Conservation (phyloP, 2,888 invertebrate species). For the Heliconius sara region DNA sequence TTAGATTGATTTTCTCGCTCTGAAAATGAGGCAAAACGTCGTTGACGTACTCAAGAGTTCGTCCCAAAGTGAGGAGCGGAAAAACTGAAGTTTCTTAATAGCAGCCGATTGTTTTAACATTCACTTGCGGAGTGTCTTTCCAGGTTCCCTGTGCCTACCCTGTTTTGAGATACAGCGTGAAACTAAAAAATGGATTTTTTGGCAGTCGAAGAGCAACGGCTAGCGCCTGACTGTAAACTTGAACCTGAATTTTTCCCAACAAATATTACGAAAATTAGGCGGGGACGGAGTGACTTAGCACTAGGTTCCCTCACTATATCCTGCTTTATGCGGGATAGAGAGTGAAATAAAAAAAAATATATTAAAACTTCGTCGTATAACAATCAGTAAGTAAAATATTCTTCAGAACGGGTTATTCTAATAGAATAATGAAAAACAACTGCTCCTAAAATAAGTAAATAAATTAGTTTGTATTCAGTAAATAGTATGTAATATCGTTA, state of each 20-base stretch:
- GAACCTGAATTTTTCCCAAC: not conserved
- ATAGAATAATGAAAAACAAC: not conserved
- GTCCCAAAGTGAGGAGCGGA: too few species aligned
- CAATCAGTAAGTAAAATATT: not conserved
- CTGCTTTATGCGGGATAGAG: not conserved
- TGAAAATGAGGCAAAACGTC: too few species aligned
- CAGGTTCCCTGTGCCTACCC: too few species aligned
- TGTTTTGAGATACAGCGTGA: too few species aligned
- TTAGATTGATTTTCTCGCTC: too few species aligned
- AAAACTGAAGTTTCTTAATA: too few species aligned
- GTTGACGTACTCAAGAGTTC: too few species aligned
- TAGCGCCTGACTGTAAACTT: not conserved
- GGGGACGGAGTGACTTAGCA: not conserved
- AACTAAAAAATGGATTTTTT: too few species aligned
- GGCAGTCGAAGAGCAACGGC: too few species aligned
- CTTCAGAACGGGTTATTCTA: not conserved
- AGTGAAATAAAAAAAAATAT: not conserved
- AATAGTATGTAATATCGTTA: constrained; percentile 41
- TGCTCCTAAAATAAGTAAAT: constrained; percentile 4
- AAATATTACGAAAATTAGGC: not conserved
- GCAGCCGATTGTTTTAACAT: too few species aligned
- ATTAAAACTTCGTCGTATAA: not conserved
- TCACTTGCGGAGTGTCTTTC: too few species aligned
- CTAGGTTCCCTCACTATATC: not conserved
- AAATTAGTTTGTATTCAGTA: constrained; percentile 24